Conservation (phyloP, 2,888 invertebrate species). For the Xylota sylvarum region DNA sequence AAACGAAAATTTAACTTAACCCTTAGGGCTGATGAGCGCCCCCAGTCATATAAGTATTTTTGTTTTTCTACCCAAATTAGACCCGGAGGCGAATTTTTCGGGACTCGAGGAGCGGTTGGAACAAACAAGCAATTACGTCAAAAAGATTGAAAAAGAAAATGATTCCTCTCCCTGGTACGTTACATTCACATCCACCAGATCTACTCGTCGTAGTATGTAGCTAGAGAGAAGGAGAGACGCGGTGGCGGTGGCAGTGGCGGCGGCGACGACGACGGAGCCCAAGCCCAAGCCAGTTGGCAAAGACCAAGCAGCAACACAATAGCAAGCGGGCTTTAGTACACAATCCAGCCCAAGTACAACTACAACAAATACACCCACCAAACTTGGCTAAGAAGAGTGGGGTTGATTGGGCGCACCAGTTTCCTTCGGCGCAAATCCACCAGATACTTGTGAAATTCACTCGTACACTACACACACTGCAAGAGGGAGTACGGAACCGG, state of each 20-base stretch:
- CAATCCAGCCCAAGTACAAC: constrained; percentile 69
- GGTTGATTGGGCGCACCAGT: constrained; percentile 59
- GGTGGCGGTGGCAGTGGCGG: no score
- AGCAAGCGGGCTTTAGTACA: constrained; percentile 67
- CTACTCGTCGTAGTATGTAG: neutral
- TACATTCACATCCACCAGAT: constrained; percentile 31
- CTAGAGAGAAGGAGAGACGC: neutral
- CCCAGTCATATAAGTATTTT: constrained; percentile 69
- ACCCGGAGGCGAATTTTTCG: constrained; percentile 66
- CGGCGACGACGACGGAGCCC: constrained; percentile 12
- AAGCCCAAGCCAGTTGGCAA: constrained; percentile 65
- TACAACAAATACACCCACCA: constrained; percentile 67
- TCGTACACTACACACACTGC: constrained; percentile 62
- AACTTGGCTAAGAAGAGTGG: constrained; percentile 34
- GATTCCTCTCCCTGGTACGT: constrained; percentile 66
- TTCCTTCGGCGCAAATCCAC: constrained; percentile 74
- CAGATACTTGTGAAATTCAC: constrained; percentile 73
- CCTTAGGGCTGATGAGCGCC: constrained; percentile 74
- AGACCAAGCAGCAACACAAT: constrained; percentile 64
- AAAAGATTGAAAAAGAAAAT: constrained; percentile 78
- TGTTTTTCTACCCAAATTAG: constrained; percentile 77
- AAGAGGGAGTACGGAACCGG: constrained; percentile 71
- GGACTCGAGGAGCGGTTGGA: constrained; percentile 74
- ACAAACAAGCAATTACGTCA: constrained; percentile 80
- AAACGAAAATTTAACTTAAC: constrained; percentile 76